Evolutionary conservation across 1,140 invertebrate species (phyloP).

Genomic region (Branchinecta lynchi): DNA sequence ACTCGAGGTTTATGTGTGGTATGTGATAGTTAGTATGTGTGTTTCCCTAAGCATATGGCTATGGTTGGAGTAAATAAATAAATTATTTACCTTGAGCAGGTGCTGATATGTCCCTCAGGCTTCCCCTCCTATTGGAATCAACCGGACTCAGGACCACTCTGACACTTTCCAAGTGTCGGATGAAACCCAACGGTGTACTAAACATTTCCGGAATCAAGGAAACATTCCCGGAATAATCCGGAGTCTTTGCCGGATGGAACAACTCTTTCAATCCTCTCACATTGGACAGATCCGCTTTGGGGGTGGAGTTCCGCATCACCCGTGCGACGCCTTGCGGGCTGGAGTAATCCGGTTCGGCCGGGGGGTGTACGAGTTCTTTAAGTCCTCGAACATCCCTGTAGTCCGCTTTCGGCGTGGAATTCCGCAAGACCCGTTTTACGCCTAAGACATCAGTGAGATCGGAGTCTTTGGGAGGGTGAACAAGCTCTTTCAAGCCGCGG

Average conservation of each 20-base stretch:
- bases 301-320: constrained; percentile 12
- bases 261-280: constrained; percentile 18
- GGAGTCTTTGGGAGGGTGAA: constrained; percentile 21
- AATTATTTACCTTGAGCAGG: too few species aligned
- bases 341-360: constrained; percentile 15
- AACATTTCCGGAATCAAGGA: too few species aligned
- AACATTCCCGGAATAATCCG: constrained; percentile 18
- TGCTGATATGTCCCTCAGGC: too few species aligned
- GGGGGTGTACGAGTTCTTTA: constrained; percentile 19
- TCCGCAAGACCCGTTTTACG: not conserved
- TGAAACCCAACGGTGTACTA: too few species aligned
- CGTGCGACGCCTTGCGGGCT: not conserved
- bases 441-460: not conserved
- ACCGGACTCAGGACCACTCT: too few species aligned
- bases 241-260: constrained; percentile 23
- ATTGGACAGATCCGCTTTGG: constrained; percentile 20
- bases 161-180: too few species aligned
- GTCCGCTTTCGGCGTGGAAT: constrained; percentile 18
- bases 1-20: too few species aligned
- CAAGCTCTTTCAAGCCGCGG: constrained; percentile 24
- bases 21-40: too few species aligned
- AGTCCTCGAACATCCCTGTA: constrained; percentile 19
- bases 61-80: too few species aligned
- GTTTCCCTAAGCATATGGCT: too few species aligned
- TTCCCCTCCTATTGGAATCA: too few species aligned